Evolutionary conservation across 2,888 invertebrate species (phyloP).

Genomic region (Heteropelma amictum): DNA sequence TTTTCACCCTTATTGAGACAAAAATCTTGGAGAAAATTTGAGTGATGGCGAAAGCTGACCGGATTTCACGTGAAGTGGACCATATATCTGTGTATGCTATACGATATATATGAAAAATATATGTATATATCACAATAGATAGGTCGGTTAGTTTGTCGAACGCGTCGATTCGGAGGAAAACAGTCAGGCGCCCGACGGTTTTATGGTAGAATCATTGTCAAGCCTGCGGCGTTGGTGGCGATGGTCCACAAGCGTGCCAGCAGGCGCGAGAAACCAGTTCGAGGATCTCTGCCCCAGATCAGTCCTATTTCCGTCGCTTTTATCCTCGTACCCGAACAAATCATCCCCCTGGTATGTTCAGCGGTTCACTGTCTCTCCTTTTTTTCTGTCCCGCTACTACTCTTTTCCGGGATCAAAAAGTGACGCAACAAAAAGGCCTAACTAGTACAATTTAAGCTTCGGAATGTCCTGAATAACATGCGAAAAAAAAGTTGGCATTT

Average conservation of each 20-base stretch:
- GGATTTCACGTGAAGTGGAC: background rate
- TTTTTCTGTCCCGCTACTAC: no score
- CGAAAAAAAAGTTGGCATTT: no score
- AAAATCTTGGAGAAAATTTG: no score
- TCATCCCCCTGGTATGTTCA: background rate
- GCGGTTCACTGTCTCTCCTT: no score
- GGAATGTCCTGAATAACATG: no score
- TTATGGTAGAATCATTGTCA: conserved; percentile 55
- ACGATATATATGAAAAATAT: background rate
- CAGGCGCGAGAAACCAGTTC: conserved; percentile 26
- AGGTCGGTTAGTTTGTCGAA: conserved; percentile 20
- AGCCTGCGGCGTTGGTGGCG: conserved; percentile 25
- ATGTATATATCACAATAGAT: conserved; percentile 5
- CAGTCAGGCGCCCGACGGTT: conserved; percentile 34
- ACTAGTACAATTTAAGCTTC: no score
- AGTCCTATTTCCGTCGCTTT: conserved; percentile 56
- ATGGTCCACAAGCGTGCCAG: conserved; percentile 19
- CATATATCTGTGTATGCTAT: background rate
- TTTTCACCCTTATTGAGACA: no score
- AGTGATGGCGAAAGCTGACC: background rate
- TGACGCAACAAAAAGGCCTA: no score
- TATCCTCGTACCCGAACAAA: conserved; percentile 39
- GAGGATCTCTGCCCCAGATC: conserved; percentile 39
- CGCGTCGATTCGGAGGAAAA: conserved; percentile 45
- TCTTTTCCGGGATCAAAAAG: no score